Base-by-base conservation (phyloP, 1,140 invertebrate species). In the Cephus cinctus region DNA sequence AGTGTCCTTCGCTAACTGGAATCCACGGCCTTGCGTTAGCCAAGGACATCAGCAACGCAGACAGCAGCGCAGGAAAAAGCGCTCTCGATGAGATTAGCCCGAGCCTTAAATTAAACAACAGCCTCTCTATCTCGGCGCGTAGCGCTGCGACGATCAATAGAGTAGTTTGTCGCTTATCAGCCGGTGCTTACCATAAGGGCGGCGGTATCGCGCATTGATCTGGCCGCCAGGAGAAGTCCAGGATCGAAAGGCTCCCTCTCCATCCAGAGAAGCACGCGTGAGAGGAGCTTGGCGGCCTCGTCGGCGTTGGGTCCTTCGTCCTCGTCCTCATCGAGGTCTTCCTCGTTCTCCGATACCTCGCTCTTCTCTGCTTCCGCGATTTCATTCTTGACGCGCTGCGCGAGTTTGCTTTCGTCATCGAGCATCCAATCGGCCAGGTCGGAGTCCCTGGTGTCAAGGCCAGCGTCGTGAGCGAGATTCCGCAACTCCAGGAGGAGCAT, bases 221-320 rank as follows among this genome's bases (percentile, higher is more conserved):
- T 70, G 43, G 80, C 67, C 6, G 72, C 64, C 11, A 80, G 67
- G 35, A 80, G 61, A 5, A 78, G 63, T 47, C 69, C 72, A 6
- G 78, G 79, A 60, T 80, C 79, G 22, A 80, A 63, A 8, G 78
- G 76, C 65, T 80, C 73, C 16, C 73, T 75, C 48, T 81, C 78
- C 76, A 80, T 80, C 79, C 79, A 81, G 3, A 65, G 50, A 8
- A 81, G 63, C 14, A 78, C 78, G 27, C 71, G 71, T 8, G 70
- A 66, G 5, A 81, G 62, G 16, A 78, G 62, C 22, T 63, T 52
- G 4, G 74, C 73, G 0, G 71, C 73, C 47, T 80, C 78, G 21
- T 64, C 59, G 8, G 77, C 69, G 9, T 57, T 65, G 0, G 76
- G 75, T 21, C 53, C 48, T 6, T 55, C 53, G 12, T 56, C 56